Base-by-base conservation (phyloP, 2,113 vertebrate genomes). In the Myrmecophaga tridactyla region DNA sequence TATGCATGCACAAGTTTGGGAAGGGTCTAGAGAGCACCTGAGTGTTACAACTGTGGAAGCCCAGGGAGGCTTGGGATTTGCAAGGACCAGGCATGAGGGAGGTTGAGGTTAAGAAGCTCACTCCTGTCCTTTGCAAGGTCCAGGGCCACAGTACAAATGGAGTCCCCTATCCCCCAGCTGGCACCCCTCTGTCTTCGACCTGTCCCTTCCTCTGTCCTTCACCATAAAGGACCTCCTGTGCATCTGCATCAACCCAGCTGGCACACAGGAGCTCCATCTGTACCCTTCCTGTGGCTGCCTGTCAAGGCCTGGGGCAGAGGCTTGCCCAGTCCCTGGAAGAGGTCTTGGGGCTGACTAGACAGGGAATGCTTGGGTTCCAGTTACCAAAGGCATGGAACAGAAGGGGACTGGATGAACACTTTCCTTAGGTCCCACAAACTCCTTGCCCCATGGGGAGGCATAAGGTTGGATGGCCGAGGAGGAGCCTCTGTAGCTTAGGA, bases 141-240 rank as follows among this genome's bases (percentile, higher is more conserved):
- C 27, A 29, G 8, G 18, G 17, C 31, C 20, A 27, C 11, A 65
- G 53, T 34, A 31, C 23, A n/a, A 3, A 1, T 31, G n/a, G 48
- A 2, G 34, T 31, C n/a, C 53, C 2, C n/a, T 9, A 31, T 10
- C 4, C 36, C 4, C 14, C 7, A 6, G 2, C 1, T 12, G 29
- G n/a, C 4, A 60, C 23, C 29, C 4, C 9, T 20, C 56, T 63
- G 15, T 3, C 4, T 17, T 31, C 12, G 7, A 18, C 4, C 17
- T 8, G 23, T 17, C 63, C 31, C 56, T 21, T 58, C 4, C 23
- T 60, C 27, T 84, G 31, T 18, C 70, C 62, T 89, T 77, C 9
- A 31, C 21, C 34, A 9, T 36, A 13, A 25, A 46, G 56, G 72
- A 25, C 18, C 14, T 75, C 18, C 34, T 3, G 0, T 78, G 48